Evolutionary conservation across 2,888 invertebrate species (phyloP).

Genomic region (Halocaridina rubra): DNA sequence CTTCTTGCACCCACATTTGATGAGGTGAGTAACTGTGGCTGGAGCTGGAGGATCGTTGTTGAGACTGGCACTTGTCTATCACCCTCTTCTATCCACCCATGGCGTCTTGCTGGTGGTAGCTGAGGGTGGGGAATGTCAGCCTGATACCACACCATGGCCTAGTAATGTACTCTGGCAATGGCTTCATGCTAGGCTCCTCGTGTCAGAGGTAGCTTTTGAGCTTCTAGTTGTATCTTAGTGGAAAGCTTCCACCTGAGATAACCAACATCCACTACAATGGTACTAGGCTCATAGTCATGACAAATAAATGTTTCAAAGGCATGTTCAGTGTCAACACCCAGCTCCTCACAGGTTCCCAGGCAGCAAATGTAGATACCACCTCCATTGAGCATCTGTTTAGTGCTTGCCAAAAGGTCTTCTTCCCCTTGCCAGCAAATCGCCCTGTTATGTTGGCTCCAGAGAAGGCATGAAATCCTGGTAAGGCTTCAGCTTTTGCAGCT

Average conservation of each 20-base stretch:
- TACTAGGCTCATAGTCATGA: neutral
- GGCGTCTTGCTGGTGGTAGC: too few relatives aligned
- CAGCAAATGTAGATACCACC: neutral
- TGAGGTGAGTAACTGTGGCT: neutral
- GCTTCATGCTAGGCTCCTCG: too few relatives aligned
- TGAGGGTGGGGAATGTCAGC: too few relatives aligned
- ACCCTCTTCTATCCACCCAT: neutral
- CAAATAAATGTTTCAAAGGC: neutral
- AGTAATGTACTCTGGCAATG: too few relatives aligned
- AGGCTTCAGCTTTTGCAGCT: neutral
- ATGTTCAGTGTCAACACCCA: neutral
- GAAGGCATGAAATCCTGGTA: conserved; percentile 16
- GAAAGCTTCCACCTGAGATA: too few relatives aligned
- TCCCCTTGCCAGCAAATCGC: neutral
- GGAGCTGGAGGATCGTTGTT: conserved; percentile 12
- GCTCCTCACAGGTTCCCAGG: neutral
- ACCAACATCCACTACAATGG: neutral
- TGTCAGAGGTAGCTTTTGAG: too few relatives aligned
- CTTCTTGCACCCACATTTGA: conserved; percentile 21
- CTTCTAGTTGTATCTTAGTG: too few relatives aligned
- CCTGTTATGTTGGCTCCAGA: neutral
- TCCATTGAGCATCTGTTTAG: neutral
- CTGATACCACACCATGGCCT: too few relatives aligned
- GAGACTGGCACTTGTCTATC: neutral
- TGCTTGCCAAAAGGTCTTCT: neutral